Conservation (phyloP, 2,888 invertebrate genomes). For the Cinara cedri region DNA sequence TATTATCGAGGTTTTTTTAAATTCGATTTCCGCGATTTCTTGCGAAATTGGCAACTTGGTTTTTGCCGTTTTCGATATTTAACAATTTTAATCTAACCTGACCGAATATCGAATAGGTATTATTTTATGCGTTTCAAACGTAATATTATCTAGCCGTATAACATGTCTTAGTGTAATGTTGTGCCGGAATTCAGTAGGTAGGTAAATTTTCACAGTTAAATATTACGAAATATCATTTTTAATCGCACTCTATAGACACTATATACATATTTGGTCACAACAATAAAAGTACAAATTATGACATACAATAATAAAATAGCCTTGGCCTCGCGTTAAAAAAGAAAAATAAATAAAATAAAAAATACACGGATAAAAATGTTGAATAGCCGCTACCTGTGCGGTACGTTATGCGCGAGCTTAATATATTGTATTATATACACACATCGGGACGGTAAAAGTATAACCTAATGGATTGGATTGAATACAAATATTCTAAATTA, state of each 20-base stretch:
- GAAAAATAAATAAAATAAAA: background rate
- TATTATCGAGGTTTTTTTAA: too few relatives aligned
- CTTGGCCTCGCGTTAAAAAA: conserved; percentile 12
- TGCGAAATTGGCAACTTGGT: background rate
- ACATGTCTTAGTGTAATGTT: background rate
- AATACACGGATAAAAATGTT: background rate
- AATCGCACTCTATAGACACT: conserved; percentile 1
- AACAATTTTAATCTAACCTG: too few relatives aligned
- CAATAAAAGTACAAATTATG: conserved; percentile 1
- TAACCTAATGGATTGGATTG: background rate
- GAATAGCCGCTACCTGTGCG: background rate
- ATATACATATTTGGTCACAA: conserved; percentile 23
- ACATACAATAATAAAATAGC: background rate
- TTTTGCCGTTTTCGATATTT: background rate
- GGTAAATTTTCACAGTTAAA: background rate
- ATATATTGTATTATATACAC: background rate
- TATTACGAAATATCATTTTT: conserved; percentile 13
- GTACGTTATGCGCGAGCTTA: background rate
- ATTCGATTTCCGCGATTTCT: background rate
- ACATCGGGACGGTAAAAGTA: background rate
- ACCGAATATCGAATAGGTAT: too few relatives aligned
- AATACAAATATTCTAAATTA: background rate
- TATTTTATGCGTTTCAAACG: background rate
- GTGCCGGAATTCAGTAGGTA: background rate
- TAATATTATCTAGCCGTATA: too few relatives aligned